Evolutionary conservation across 2,113 vertebrate species (phyloP).

Genomic region (Psettodes erumei): DNA sequence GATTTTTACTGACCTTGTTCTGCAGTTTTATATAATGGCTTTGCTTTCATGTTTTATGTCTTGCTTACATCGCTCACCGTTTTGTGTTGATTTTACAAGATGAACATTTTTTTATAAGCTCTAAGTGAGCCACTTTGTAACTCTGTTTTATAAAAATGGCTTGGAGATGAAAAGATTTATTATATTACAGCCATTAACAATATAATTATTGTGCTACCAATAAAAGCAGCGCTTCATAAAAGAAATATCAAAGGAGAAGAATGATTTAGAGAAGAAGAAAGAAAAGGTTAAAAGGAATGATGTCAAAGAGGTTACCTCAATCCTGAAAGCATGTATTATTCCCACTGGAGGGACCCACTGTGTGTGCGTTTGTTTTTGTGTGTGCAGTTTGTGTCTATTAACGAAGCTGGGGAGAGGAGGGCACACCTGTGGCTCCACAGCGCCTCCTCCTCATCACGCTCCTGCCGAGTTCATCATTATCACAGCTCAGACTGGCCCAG

Average conservation of each 20-base stretch:
- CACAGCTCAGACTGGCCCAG: conserved; percentile 49
- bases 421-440: conserved; percentile 55
- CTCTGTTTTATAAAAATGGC: conserved; percentile 2
- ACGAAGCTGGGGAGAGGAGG: neutral
- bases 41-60: conserved; percentile 34
- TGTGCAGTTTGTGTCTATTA: conserved; percentile 32
- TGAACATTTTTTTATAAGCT: conserved; percentile 15
- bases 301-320: conserved; percentile 35
- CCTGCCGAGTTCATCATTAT: conserved; percentile 77
- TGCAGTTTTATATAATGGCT: conserved; percentile 11
- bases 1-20: conserved; percentile 18
- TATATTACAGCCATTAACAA: conserved; percentile 38
- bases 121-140: conserved; percentile 28
- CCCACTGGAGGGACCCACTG: conserved; percentile 7
- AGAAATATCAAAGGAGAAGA: conserved; percentile 27
- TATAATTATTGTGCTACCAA: conserved; percentile 29
- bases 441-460: conserved; percentile 54
- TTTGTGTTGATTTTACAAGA: conserved; percentile 33
- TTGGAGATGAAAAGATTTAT: conserved; percentile 21
- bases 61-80: neutral
- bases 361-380: conserved; percentile 22
- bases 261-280: neutral
- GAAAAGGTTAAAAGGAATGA: conserved; percentile 31
- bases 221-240: conserved; percentile 45
- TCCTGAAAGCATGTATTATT: conserved; percentile 46